Conservation (phyloP, 2,797 vertebrate species). For the Anguilla pacifica region DNA sequence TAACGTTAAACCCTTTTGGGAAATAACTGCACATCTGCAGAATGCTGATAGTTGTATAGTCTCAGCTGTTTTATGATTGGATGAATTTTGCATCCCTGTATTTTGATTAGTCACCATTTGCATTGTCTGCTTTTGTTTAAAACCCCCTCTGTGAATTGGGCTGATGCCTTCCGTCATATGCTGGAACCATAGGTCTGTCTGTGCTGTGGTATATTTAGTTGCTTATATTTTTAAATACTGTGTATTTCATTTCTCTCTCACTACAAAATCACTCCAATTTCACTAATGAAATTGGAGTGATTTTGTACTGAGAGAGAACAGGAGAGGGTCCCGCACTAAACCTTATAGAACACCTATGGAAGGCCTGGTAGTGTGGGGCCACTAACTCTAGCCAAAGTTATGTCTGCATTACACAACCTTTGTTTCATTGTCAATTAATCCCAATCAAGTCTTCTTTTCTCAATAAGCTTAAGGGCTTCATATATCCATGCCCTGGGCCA, state of each 20-base stretch:
- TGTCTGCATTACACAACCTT: background rate
- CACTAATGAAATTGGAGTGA: background rate
- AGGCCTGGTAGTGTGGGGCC: background rate
- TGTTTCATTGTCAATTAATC: background rate
- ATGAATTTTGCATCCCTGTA: conserved; percentile 25
- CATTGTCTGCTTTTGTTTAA: conserved; percentile 35
- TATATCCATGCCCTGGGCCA: background rate
- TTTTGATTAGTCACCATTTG: conserved; percentile 33
- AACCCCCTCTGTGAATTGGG: conserved; percentile 43
- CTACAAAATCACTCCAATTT: no score
- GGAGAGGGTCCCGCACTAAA: background rate
- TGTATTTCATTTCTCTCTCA: no score
- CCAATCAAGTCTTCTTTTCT: background rate
- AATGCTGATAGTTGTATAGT: conserved; percentile 69
- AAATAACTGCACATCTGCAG: conserved; percentile 73
- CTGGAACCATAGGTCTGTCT: background rate
- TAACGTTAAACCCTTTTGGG: conserved; percentile 73
- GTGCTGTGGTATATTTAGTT: no score
- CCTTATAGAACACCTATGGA: background rate
- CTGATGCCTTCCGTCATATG: background rate
- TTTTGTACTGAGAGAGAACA: background rate
- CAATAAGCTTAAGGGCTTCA: background rate
- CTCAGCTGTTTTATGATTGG: conserved; percentile 65
- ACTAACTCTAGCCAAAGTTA: background rate
- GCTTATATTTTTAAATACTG: no score